Evolutionary conservation across 2,888 invertebrate genomes (phyloP), one percentile per base, ranked within the genome.

Genomic region (Ophonus ardosiacus): DNA sequence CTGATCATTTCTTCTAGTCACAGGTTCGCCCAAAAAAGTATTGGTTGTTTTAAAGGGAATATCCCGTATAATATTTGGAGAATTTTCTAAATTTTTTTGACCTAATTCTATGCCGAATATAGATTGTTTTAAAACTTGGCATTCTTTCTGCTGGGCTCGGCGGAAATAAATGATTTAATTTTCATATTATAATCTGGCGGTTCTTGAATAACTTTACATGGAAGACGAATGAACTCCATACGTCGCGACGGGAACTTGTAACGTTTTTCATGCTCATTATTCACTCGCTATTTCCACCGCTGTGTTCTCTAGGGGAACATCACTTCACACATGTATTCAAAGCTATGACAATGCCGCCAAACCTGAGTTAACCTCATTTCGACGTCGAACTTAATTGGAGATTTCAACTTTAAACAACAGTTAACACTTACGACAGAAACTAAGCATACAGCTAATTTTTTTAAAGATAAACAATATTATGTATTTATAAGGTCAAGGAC

Each of bases 261-360:
- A 68, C 38, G 68, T 68, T 68, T 68, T 68, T 68, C 68, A 68
- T 31, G 68, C 38, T 68, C 68, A 68, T 68, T 68, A 68, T 68
- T 68, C 68, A 68, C 31, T 0, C 68, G 15, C 38, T 51, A 10
- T 51, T 51, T 51, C 43, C 43, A 51, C 43, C 43, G 43, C 43
- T 51, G 43, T 8, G 43, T 51, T 51, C 43, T 51, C 43, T 51
- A 2, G 43, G 43, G 43, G 43, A 51, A 51, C 43, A 51, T 51
- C 43, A 51, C 43, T 51, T 51, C 43, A 51, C 43, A 13, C 43
- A 8, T 51, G 43, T 51, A 51, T 51, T 51, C 43, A 51, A 31
- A 13, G 43, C 43, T 51, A 51, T 51, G 43, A 51, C 43, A 51
- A 51, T 51, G 43, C 43, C 43, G 43, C 43, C 43, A 13, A 10